Evolutionary conservation across 2,113 vertebrate species (phyloP), one percentile per base, ranked within the genome.

Genomic region (Tupaia chinensis): DNA sequence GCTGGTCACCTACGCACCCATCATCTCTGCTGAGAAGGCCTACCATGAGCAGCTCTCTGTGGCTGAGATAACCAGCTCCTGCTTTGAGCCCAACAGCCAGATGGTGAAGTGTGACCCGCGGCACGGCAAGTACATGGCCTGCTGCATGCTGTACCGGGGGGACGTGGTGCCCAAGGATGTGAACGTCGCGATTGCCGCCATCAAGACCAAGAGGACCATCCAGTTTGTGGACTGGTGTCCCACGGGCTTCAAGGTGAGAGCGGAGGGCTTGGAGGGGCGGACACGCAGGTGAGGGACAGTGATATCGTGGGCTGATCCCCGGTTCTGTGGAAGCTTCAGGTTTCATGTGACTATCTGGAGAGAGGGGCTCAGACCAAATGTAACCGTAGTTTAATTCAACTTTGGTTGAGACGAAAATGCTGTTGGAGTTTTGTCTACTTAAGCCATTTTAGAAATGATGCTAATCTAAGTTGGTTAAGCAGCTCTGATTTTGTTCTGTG

Each of bases 221-320:
- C 98, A 99, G 88, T 99, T 99, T 90, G 99, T 99, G 0, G 98
- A 99, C 91, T 99, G 99, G 99, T 99, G 99, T 54, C 99, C 99
- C 29, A 99, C 99, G 12, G 99, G 99, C 34, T 99, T 99, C 97
- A 99, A 99, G 98, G 99, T 98, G 78, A 98, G 97, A 3, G 34
- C 0, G 4, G 58, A 54, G 68, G 82, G 44, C 1, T 20, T 1
- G 29, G 34, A 15, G 25, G 78, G 32, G 61, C 44, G 27, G 23
- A 10, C 0, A 69, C 9, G 3, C 58, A 23, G 19, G 16, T 14
- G 5, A 32, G 88, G 14, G 44, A 88, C 68, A 65, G 32, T 9
- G 23, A 15, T n/a, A 14, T 22, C 20, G 16, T 58, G 29, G 87
- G 19, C 20, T 54, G 54, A 23, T 2, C 4, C 2, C 7, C 19